Base-by-base conservation (phyloP, 1,140 invertebrate species). In the Pantala flavescens region DNA sequence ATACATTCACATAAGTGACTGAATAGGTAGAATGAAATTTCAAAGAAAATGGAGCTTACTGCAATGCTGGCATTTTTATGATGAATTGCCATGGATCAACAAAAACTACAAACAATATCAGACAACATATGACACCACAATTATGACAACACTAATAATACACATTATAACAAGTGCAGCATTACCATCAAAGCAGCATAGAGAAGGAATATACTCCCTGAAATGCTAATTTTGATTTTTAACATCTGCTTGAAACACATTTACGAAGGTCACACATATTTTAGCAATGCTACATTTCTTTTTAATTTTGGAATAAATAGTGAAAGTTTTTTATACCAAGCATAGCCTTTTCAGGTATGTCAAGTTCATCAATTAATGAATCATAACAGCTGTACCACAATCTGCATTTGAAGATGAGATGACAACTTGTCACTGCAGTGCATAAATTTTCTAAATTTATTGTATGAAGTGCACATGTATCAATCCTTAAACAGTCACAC, bases 21-120 rank as follows among this genome's bases (percentile, higher is more conserved):
- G 28, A 36, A 9, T 36, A 5, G 28, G 28, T 36, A 36, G 28
- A 36, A 36, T 36, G 28, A 2, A 9, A 9, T 36, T 5, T 36
- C 28, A 36, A 36, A 36, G 9, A 36, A 36, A 36, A 36, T 36
- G 28, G 28, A 36, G 28, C 28, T 36, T 2, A 36, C 28, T 36
- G 28, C 9, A 9, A 36, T 9, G 28, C 9, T 36, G 28, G 28
- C 28, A 36, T 36, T 9, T 36, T 63, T 63, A 19, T 63, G 49
- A 63, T 21, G n/a, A 3, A 14, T 63, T 16, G 12, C 49, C 14
- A 21, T 19, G 49, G 12, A 63, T 21, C 49, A 63, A 63, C 49
- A 21, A 63, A 63, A 63, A 63, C 49, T 63, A 63, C 49, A 21
- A 63, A 63, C 49, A 63, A 19, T 63, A 63, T 63, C n/a, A 63